phyloP scores from a whole-genome alignment of 2,113 vertebrate species.

The Zosterops hypoxanthus region DNA sequence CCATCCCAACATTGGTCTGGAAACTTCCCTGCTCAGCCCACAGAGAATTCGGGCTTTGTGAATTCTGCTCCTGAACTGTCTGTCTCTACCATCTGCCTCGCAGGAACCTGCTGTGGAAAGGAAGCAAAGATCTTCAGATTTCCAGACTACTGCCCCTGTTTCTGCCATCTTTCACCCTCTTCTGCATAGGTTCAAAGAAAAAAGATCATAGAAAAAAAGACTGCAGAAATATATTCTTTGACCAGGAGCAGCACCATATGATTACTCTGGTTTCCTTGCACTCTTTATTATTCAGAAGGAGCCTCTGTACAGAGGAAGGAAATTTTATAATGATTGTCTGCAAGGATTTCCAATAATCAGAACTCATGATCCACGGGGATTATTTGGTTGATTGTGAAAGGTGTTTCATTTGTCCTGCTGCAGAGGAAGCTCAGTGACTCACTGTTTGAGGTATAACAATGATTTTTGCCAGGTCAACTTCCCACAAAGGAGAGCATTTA shows the following conservation, averaged over 20 bases:
- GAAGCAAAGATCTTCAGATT: background rate
- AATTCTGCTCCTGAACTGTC: background rate
- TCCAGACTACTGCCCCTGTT: background rate
- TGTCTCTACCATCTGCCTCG: background rate
- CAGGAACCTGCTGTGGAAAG: background rate
- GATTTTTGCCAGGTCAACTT: slow-evolving; percentile 15
- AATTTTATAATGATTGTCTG: background rate
- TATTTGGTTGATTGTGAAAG: background rate
- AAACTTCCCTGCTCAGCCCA: background rate
- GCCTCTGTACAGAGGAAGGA: background rate
- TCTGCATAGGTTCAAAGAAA: background rate
- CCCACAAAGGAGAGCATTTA: background rate
- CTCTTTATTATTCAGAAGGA: background rate
- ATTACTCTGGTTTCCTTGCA: background rate
- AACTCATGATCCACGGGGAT: background rate
- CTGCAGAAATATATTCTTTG: background rate
- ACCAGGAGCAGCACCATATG: background rate
- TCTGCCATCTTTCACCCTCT: background rate
- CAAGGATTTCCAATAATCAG: background rate
- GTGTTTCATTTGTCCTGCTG: background rate
- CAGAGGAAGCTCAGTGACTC: slow-evolving; percentile 28
- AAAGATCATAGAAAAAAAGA: background rate
- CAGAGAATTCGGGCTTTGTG: background rate
- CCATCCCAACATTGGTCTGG: accelerated
- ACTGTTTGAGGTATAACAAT: slow-evolving; percentile 3